A percentile compares a stretch with the other conserved stretches of the same genome.
These are phyloP conservation scores for Monochamus saltuarius DNA, from an alignment of 1,140 invertebrate species.

Conservation along the genomic window DNA sequence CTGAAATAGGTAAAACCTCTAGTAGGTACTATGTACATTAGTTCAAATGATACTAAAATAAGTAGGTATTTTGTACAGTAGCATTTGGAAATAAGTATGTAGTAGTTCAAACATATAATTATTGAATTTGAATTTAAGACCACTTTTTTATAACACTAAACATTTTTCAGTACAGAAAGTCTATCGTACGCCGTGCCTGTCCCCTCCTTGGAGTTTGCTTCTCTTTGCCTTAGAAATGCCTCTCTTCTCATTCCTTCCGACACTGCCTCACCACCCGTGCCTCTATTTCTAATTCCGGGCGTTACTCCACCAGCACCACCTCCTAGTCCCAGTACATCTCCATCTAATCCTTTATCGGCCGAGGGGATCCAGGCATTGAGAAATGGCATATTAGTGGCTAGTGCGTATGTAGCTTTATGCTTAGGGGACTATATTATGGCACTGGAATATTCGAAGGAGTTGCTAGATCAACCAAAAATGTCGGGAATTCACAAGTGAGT, in stretches of 20 bases:
- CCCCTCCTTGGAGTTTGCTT: slow-evolving; percentile 86
- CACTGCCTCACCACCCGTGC: slow-evolving; percentile 37
- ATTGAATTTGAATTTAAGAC: too few species aligned
- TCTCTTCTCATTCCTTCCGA: slow-evolving; percentile 60
- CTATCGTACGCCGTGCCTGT: slow-evolving; percentile 81
- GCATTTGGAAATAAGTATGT: too few species aligned
- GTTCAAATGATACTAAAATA: too few species aligned
- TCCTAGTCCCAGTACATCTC: slow-evolving; percentile 42
- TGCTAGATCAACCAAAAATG: slow-evolving; percentile 65
- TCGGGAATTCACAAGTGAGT: slow-evolving; percentile 65
- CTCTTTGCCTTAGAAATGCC: slow-evolving; percentile 85
- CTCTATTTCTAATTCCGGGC: slow-evolving; percentile 46
- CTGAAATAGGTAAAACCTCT: too few species aligned
- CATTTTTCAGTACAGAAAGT: slow-evolving; percentile 55
- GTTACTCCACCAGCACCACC: slow-evolving; percentile 43
- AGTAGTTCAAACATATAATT: too few species aligned
- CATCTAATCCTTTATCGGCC: slow-evolving; percentile 50
- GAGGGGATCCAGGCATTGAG: slow-evolving; percentile 55
- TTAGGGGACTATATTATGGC: slow-evolving; percentile 83
- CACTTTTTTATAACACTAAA: not conserved
- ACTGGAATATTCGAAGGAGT: slow-evolving; percentile 70
- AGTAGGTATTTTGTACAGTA: too few species aligned
- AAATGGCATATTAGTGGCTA: slow-evolving; percentile 73
- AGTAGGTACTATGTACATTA: too few species aligned
- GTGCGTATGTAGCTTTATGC: slow-evolving; percentile 82